Conservation (phyloP, 2,888 invertebrate genomes). For the Eudasyphora cyanicolor region DNA sequence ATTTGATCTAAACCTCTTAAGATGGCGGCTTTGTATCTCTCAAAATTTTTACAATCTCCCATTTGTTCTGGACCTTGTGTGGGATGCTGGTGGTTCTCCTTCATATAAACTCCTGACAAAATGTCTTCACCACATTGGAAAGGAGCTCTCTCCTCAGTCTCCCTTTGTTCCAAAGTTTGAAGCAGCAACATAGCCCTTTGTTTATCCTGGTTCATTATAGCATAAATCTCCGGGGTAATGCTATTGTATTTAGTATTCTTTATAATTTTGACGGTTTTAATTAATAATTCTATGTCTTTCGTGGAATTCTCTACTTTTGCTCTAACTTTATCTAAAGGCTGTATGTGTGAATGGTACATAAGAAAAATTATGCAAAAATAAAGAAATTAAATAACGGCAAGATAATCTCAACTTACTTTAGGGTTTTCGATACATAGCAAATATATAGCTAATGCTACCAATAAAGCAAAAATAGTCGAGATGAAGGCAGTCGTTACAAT, state of each 20-base stretch:
- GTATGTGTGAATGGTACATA: not conserved
- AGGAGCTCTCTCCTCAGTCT: too few relatives aligned
- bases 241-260: not conserved
- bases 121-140: too few relatives aligned
- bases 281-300: not conserved
- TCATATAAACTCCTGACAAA: too few relatives aligned
- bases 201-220: not conserved
- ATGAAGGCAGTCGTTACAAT: not conserved
- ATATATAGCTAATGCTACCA: not conserved
- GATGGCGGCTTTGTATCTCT: too few relatives aligned
- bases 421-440: not conserved
- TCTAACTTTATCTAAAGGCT: not conserved
- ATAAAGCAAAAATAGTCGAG: not conserved
- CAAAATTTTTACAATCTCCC: too few relatives aligned
- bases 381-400: too few relatives aligned
- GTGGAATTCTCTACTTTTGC: not conserved
- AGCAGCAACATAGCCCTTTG: not conserved
- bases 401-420: not conserved
- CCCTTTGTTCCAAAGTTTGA: too few relatives aligned
- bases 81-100: too few relatives aligned
- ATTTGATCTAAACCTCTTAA: too few relatives aligned
- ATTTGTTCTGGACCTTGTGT: too few relatives aligned
- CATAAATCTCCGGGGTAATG: not conserved
- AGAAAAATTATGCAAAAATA: not conserved
- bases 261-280: not conserved